These are phyloP conservation scores for Aspiorhynchus laticeps DNA, from an alignment of 2,113 vertebrate species.

Conservation along the genomic window DNA sequence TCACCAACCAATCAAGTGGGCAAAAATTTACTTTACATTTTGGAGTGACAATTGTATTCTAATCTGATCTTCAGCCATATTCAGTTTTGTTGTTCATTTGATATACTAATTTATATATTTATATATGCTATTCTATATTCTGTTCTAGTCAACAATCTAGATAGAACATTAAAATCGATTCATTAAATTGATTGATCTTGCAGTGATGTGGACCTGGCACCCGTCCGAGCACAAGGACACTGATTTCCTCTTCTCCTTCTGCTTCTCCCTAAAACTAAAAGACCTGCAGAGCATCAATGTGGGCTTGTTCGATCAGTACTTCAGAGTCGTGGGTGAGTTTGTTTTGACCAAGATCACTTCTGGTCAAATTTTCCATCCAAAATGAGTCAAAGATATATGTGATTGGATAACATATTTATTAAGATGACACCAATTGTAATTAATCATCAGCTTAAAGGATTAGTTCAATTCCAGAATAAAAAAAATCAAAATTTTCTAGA, in stretches of 20 bases:
- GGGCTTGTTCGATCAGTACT: conserved; percentile 96
- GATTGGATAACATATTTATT: not conserved
- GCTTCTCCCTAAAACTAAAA: conserved; percentile 81
- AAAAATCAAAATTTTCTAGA: no score
- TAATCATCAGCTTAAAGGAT: not conserved
- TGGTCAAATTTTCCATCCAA: not conserved
- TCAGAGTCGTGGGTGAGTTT: conserved; percentile 88
- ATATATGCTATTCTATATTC: not conserved
- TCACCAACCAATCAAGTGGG: conserved; percentile 72
- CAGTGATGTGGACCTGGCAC: conserved; percentile 82
- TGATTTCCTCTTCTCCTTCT: conserved; percentile 83
- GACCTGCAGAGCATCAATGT: conserved; percentile 88
- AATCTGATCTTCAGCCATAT: not conserved
- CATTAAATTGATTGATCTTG: conserved; percentile 26
- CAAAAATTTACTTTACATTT: not conserved
- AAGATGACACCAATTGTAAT: not conserved
- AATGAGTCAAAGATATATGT: not conserved
- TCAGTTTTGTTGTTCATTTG: not conserved
- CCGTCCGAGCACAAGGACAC: conserved; percentile 74
- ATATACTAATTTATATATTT: not conserved
- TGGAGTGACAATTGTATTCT: not conserved
- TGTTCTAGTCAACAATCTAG: not conserved
- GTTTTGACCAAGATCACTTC: not conserved
- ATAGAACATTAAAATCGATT: not conserved
- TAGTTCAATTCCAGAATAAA: no score